Evolutionary conservation across 1,140 invertebrate species (phyloP), one percentile per base, ranked within the genome.

Genomic region (Drosophila grimshawi): DNA sequence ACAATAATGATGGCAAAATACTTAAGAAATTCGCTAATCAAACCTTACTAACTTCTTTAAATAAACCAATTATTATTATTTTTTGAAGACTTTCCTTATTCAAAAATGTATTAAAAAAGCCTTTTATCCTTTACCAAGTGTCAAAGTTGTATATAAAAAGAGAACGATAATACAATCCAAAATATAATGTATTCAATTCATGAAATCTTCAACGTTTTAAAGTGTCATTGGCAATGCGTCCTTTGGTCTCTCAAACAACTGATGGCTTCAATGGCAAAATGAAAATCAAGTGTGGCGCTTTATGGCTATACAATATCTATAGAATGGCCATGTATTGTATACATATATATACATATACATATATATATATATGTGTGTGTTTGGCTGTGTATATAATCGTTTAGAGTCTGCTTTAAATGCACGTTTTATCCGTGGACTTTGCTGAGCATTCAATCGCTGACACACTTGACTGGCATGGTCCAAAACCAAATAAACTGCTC

Each of bases 381-480:
- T 8, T 27, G 35, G 59, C 2, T 68, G n/a, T 35, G 1, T 6
- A 30, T 45, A 10, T 33, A 8, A 19, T 19, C 19, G 19, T 19
- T 19, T 19, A 19, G 19, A 39, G 37, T 8, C 60, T 27, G 27
- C 43, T 46, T 60, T 46, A 53, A 29, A 33, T 11, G 19, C 30
- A 19, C 30, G 8, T 11, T 29, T 41, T 51, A 62, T 62, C 6
- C 52, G 61, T 43, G 37, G 43, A 57, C 35, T 33, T 5, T 66
- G 53, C 29, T 19, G 63, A 56, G 33, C 52, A 66, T 19, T 66
- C 63, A 49, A 56, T 49, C 37, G 43, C 70, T 60, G 63, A 60
- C 55, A 73, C 70, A 67, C 62, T 65, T 57, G 61, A 51, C 53
- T 64, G 62, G 27, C 30, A 27, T 48, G 60, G 46, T 3, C 46